Conservation (phyloP, 2,113 vertebrate genomes). For the Romanogobio albipinnatus region DNA sequence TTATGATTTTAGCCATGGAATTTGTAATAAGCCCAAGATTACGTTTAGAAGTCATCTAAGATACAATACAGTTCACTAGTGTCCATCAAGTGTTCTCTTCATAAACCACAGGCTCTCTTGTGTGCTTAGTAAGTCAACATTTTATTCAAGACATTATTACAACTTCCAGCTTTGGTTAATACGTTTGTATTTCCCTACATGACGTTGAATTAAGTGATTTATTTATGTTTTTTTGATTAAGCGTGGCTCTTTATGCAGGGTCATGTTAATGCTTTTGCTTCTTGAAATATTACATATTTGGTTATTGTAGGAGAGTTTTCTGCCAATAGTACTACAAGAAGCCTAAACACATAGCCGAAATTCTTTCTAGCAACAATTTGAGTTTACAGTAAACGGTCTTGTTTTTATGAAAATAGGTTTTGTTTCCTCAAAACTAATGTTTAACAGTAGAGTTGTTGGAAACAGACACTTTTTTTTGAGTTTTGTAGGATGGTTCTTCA, state of each 20-base stretch:
- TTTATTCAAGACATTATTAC: neutral
- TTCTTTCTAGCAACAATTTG: slow-evolving; percentile 8
- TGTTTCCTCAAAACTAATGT: neutral
- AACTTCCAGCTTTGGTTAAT: neutral
- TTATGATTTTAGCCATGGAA: neutral
- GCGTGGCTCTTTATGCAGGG: neutral
- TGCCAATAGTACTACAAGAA: neutral
- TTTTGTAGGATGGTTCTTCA: neutral
- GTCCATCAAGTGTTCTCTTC: neutral
- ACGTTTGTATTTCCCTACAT: neutral
- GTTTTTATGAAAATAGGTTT: neutral
- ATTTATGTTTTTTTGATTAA: neutral
- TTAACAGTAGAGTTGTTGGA: neutral
- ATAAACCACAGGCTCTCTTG: no score
- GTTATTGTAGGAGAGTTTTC: neutral
- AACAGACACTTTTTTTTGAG: neutral
- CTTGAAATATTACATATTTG: neutral
- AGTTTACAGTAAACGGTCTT: slow-evolving; percentile 14
- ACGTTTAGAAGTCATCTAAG: neutral
- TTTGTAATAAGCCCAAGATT: neutral
- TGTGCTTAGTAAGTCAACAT: neutral
- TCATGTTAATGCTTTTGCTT: slow-evolving; percentile 6
- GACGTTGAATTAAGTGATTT: neutral
- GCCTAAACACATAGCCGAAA: neutral
- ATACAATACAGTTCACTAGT: neutral